Conservation (phyloP, 2,888 invertebrate species). For the Helobdella robusta region DNA sequence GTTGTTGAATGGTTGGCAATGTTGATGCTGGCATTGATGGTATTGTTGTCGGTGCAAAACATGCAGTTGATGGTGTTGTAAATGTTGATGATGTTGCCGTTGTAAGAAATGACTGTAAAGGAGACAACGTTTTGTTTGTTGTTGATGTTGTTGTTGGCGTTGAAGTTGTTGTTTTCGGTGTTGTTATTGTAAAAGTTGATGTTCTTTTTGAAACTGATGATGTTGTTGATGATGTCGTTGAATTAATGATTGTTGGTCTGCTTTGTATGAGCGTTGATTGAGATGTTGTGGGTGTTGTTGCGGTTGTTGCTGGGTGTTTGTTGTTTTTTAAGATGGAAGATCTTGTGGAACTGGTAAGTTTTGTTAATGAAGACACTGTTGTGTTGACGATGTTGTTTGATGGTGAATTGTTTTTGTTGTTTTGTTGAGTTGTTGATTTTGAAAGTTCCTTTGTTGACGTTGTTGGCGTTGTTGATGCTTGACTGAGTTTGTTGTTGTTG, state of each 20-base stretch:
- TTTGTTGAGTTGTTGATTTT: conserved; percentile 2
- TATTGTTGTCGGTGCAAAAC: neutral
- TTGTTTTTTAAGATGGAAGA: too few species aligned
- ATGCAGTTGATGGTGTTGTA: too few species aligned
- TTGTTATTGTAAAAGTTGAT: neutral
- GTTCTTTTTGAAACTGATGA: neutral
- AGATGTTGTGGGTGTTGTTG: neutral
- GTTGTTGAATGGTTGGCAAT: too few species aligned
- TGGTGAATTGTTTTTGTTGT: too few species aligned
- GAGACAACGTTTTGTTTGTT: neutral
- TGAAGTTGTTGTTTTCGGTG: too few species aligned
- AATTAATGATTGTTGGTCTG: neutral
- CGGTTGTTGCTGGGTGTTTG: neutral
- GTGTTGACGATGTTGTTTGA: too few species aligned
- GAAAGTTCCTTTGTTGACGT: neutral
- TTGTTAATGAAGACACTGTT: too few species aligned
- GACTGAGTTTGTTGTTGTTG: neutral
- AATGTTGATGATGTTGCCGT: conserved; percentile 3
- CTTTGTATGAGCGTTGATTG: neutral
- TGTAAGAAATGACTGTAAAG: neutral
- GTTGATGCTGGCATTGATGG: neutral
- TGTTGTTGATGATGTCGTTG: neutral
- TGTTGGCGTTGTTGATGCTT: neutral
- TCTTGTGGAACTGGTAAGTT: too few species aligned
- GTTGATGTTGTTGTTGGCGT: neutral